phyloP scores from a whole-genome alignment of 1,140 invertebrate genomes.

The Drosophila mauritiana region DNA sequence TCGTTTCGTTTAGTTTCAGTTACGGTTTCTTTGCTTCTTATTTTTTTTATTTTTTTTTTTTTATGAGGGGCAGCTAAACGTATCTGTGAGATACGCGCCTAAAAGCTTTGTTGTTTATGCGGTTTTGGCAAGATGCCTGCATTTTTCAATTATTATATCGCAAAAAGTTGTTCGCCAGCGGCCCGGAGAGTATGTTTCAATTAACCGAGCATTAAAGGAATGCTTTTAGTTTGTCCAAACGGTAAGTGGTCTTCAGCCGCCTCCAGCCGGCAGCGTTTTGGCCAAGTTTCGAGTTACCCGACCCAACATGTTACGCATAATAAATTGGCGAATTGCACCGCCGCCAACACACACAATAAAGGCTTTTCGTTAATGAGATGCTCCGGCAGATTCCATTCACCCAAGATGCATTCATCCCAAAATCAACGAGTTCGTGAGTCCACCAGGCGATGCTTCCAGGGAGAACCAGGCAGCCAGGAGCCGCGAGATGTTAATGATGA shows the following conservation, averaged over 20 bases:
- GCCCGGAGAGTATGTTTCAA: conserved; percentile 58
- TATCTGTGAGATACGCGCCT: conserved; percentile 73
- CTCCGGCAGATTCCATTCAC: conserved; percentile 16
- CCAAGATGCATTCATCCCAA: conserved; percentile 12
- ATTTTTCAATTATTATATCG: conserved; percentile 59
- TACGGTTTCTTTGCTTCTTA: not conserved
- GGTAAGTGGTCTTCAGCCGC: conserved; percentile 48
- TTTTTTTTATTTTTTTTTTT: not conserved
- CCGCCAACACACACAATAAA: conserved; percentile 25
- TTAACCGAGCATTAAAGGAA: conserved; percentile 79
- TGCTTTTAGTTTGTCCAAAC: conserved; percentile 62
- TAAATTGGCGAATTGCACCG: conserved; percentile 38
- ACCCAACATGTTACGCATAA: conserved; percentile 74
- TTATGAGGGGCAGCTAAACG: conserved; percentile 24
- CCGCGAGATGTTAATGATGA: conserved; percentile 26
- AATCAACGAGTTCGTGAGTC: not conserved
- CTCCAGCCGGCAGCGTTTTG: conserved; percentile 10
- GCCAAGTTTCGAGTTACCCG: conserved; percentile 25
- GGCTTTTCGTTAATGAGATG: conserved; percentile 36
- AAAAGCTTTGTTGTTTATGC: conserved; percentile 80
- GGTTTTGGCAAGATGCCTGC: conserved; percentile 74
- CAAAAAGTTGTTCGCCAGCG: conserved; percentile 44
- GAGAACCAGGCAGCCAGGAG: not conserved
- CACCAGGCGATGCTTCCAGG: no score
- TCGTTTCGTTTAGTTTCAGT: not conserved